Base-by-base conservation (phyloP, 2,113 vertebrate species). In the Pimephales promelas region DNA sequence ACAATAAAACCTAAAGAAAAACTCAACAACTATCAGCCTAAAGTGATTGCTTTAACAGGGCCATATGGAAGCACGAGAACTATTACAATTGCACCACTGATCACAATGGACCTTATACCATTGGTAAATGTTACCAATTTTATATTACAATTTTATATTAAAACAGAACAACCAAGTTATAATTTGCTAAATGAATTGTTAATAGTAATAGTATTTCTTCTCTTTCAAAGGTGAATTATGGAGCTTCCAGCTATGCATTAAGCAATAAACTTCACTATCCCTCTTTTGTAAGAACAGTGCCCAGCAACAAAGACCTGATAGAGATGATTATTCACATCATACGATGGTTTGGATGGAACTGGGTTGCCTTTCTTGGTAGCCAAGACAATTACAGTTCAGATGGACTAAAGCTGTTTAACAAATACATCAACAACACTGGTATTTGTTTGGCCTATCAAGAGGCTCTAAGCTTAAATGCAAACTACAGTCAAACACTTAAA, bases 211-310 rank as follows among this genome's bases (percentile, higher is more conserved):
- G 26, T 64, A 22, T 49, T 1, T 40, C 82, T 71, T 64, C 72
- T 16, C 5, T 7, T 86, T 1, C 49, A 13, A 94, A 97, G 96
- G 90, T 97, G 62, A 97, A 92, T 90, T 96, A 96, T 0, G 92
- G 92, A 88, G 93, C 97, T 56, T 84, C 93, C 34, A 89, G 87
- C 3, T 88, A 83, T 20, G 20, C 0, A 0, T 91, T 97, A 72
- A 94, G 94, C 16, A 5, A 45, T 16, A 97, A 95, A 87, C 3
- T 4, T 0, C 5, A 76, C 61, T 96, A 91, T 80, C 95, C 96
- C 0, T 96, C 96, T 0, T 97, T 97, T 83, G 79, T 97, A 8
- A 93, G 94, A 76, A 96, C 95, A 2, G 89, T 96, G 3, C 93
- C 94, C 81, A 93, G 94, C 0, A 95, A 96, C 77, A 80, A 84